Evolutionary conservation across 2,113 vertebrate species (phyloP).

Genomic region (Stigmatopora nigra): DNA sequence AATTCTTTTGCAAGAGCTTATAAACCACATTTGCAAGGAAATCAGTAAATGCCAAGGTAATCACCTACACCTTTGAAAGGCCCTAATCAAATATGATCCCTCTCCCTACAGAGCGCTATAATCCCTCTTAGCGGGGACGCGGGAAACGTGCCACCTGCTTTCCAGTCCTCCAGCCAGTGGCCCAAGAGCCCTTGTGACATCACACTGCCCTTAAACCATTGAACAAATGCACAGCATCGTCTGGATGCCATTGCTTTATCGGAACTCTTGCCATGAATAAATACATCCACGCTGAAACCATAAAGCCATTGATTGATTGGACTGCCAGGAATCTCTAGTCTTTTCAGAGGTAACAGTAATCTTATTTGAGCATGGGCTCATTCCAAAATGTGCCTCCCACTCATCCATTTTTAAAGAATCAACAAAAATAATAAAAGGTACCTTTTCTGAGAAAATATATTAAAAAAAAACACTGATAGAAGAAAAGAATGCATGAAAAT

Average conservation of each 20-base stretch:
- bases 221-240: slow-evolving; percentile 43
- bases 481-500: no score
- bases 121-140: slow-evolving; percentile 50
- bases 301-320: slow-evolving; percentile 10
- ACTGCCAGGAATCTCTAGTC: neutral
- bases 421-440: no score
- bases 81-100: slow-evolving; percentile 41
- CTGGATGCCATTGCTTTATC: slow-evolving; percentile 15
- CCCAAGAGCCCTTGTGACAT: slow-evolving; percentile 53
- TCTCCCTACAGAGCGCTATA: slow-evolving; percentile 42
- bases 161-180: slow-evolving; percentile 37
- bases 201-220: slow-evolving; percentile 36
- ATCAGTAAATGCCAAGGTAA: slow-evolving; percentile 43
- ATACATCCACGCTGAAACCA: neutral
- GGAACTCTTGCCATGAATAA: neutral
- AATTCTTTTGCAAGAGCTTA: slow-evolving; percentile 35
- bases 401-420: no score
- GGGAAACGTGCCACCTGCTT: slow-evolving; percentile 55
- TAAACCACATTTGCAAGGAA: slow-evolving; percentile 26
- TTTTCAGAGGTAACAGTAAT: neutral
- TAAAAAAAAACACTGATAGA: no score
- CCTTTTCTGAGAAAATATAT: no score
- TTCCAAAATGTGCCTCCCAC: no score
- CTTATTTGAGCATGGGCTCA: neutral
- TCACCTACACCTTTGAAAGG: slow-evolving; percentile 43